Evolutionary conservation across 2,888 invertebrate genomes (phyloP).

Genomic region (Epirrhoe tristata): DNA sequence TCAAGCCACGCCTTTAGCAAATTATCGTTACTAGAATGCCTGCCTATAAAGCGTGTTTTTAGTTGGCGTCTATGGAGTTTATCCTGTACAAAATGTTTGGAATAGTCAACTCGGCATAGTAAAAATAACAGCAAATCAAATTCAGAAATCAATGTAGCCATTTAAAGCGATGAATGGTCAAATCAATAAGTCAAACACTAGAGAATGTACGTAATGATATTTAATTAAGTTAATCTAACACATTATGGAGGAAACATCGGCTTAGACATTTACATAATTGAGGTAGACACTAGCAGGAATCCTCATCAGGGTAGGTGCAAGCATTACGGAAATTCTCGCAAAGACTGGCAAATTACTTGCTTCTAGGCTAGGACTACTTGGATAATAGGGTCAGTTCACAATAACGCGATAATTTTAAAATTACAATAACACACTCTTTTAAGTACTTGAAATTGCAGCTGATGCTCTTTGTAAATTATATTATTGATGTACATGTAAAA

Average conservation of each 20-base stretch:
- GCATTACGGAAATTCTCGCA: background rate
- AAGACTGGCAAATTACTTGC: background rate
- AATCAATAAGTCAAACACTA: background rate
- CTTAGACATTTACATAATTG: background rate
- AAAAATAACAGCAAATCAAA: slow-evolving; percentile 16
- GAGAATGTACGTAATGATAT: background rate
- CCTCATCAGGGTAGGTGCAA: background rate
- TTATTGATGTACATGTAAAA: too few relatives aligned
- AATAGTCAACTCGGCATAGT: slow-evolving; percentile 31
- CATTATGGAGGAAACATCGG: background rate
- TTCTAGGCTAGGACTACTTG: background rate
- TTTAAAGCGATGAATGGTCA: too few relatives aligned
- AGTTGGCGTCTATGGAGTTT: slow-evolving; percentile 55
- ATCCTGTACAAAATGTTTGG: slow-evolving; percentile 33
- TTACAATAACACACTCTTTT: too few relatives aligned
- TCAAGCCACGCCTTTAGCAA: slow-evolving; percentile 40
- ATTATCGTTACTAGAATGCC: slow-evolving; percentile 54
- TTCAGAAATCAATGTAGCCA: background rate
- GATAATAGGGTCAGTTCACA: background rate
- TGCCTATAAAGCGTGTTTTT: slow-evolving; percentile 65
- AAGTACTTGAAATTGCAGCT: too few relatives aligned
- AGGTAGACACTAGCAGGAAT: background rate
- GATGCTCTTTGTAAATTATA: too few relatives aligned
- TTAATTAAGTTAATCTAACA: background rate
- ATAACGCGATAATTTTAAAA: background rate